Evolutionary conservation across 2,888 invertebrate genomes (phyloP), one percentile per base, ranked within the genome.

Genomic region (Eucera pruinosa): DNA sequence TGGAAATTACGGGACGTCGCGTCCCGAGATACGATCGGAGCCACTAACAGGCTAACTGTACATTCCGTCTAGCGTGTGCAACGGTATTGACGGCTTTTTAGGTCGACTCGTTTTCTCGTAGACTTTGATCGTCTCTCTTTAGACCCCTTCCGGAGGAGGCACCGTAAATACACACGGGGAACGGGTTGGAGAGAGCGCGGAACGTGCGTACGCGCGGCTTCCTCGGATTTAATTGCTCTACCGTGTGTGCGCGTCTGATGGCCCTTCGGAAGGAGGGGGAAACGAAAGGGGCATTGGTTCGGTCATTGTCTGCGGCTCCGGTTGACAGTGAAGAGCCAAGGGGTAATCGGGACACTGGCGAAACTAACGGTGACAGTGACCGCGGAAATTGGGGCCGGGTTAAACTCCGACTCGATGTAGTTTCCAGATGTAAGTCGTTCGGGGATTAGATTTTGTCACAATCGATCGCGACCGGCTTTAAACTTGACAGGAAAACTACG

Each of bases 391-490:
- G 57, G n/a, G n/a, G 61, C 33, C 23, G 20, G 58, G 50, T 25
- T 15, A 13, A 1, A 13, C 39, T 36, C 25, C 30, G 50, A 15
- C 27, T 43, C 47, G 27, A 18, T 20, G 13, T 13, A 27, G 64
- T 67, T 70, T 58, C 62, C 47, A 33, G 30, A 23, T 43, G 33
- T 15, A 48, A 70, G 50, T 57, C 20, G 45, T 15, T n/a, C 52
- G 47, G 48, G 23, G 62, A 78, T 78, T 74, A 74, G 78, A 78
- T 81, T 80, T 76, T 69, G 20, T 45, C 30, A 58, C 58, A 73
- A 79, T 81, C 81, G 77, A 79, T 81, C 65, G 62, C 66, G 57
- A 57, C 60, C n/a, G 72, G 60, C 20, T 71, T 74, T 70, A 80
- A 78, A 78, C 71, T 77, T 71, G 70, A 67, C 73, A 27, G 62